A percentile compares a stretch with the other conserved stretches of the same genome.
phyloP scores from a whole-genome alignment of 2,113 vertebrate genomes.

The Paedocypris sp. region DNA sequence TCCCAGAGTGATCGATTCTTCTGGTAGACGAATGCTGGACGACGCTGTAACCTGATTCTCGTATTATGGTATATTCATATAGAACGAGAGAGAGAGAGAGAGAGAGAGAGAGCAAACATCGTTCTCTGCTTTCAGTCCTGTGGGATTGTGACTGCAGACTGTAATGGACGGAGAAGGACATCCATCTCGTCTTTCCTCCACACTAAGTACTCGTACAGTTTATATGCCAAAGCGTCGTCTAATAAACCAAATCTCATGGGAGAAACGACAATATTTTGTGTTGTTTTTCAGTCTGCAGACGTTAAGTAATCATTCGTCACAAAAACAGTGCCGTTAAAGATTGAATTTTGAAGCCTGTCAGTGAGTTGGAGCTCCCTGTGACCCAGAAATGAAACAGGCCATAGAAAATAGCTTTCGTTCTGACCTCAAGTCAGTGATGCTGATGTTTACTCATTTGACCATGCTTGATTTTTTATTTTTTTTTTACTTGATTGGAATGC shows the following conservation, averaged over 20 bases:
- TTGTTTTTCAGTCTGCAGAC: no score
- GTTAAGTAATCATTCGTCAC: neutral
- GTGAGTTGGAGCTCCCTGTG: no score
- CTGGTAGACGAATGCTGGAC: conserved; percentile 39
- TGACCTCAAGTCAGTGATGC: no score
- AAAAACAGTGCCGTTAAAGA: neutral
- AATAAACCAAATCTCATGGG: neutral
- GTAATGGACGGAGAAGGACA: conserved; percentile 4
- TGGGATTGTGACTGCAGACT: conserved; percentile 23
- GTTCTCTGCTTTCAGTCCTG: conserved; percentile 26
- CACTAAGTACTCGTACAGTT: neutral
- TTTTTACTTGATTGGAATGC: no score
- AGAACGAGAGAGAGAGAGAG: neutral
- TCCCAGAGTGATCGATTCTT: conserved; percentile 49
- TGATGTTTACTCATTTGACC: no score
- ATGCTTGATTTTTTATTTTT: no score
- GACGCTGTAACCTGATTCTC: conserved; percentile 53
- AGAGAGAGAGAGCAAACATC: conserved; percentile 36
- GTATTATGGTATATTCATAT: conserved; percentile 31
- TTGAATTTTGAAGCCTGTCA: no score
- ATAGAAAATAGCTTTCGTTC: no score
- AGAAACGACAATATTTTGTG: neutral
- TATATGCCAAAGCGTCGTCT: neutral
- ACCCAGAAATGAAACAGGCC: no score
- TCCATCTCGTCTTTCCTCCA: neutral